Evolutionary conservation across 2,888 invertebrate genomes (phyloP), one percentile per base, ranked within the genome.

Genomic region (Nymphalis polychloros): DNA sequence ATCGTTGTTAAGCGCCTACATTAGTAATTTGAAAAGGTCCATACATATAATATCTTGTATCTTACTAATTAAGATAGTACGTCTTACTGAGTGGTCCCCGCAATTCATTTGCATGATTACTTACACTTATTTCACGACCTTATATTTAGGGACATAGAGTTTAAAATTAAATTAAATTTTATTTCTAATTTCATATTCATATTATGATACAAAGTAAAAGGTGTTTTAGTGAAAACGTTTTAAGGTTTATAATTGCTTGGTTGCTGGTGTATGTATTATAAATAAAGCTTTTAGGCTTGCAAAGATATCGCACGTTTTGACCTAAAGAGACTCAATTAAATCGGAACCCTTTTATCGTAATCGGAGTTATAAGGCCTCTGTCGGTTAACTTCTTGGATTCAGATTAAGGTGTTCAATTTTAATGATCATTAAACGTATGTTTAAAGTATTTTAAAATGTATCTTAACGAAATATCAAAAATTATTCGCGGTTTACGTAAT

Each of bases 1-100:
- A 75, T 73, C 74, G 27, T 47, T 7, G 67, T 60, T 65, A 76
- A 74, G 73, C 73, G 73, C 72, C 73, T 75, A 72, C 75, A 75
- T 76, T 76, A 76, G 73, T 76, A 75, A 77, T 74, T 73, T 71
- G 72, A 73, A 74, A 70, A 65, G 71, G 63, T 60, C 71, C 69
- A 72, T 72, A 76, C 73, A 77, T 76, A 75, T 75, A 75, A 75
- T 72, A 67, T 71, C 73, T 74, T 79, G 79, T 81, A 83, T 82
- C 80, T 75, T 73, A 73, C 80, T 83, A 83, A 84, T 84, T 84
- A 84, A 84, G 84, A 83, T 83, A 82, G 79, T 77, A 74, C 71
- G 72, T 76, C 75, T 74, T 75, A 72, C 75, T 69, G 77, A 80
- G 79, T 79, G 79, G 78, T 76, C 78, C 73, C 75, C 71, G 75